These are phyloP conservation scores for Toxotes chatareus DNA, from an alignment of 2,113 vertebrate species.

Conservation along the genomic window DNA sequence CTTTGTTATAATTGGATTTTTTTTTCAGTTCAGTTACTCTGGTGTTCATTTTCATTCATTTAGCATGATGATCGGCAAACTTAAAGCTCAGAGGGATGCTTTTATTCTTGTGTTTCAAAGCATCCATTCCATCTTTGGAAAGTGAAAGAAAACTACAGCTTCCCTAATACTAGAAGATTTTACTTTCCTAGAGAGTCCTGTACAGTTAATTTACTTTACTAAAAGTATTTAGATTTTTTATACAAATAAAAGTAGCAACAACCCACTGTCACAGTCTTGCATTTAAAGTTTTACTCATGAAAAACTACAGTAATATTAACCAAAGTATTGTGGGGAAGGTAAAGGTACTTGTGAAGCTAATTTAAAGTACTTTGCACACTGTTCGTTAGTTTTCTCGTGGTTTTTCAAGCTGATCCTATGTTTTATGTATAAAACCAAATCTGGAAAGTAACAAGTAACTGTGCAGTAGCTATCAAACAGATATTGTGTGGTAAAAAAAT, in stretches of 20 bases:
- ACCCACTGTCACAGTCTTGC: too few relatives aligned
- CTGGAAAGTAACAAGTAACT: too few relatives aligned
- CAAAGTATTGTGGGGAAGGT: not conserved
- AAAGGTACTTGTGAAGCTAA: too few relatives aligned
- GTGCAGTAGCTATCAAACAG: not conserved
- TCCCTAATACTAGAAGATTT: not conserved
- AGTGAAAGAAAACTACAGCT: not conserved
- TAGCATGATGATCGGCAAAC: conserved; percentile 12
- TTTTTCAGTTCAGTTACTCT: conserved; percentile 37
- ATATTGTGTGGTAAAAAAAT: not conserved
- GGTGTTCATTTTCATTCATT: conserved; percentile 39
- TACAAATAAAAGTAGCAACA: too few relatives aligned
- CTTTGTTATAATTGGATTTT: conserved; percentile 55
- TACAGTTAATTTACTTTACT: too few relatives aligned
- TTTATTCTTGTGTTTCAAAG: not conserved
- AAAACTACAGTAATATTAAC: not conserved
- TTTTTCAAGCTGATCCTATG: too few relatives aligned
- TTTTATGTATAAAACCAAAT: too few relatives aligned
- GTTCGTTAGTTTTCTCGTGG: not conserved
- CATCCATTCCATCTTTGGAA: not conserved
- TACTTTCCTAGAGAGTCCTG: not conserved
- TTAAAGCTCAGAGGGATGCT: conserved; percentile 4
- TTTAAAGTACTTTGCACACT: too few relatives aligned
- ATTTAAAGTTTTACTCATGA: too few relatives aligned
- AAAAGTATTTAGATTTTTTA: too few relatives aligned